A percentile compares a stretch with the other conserved stretches of the same genome.
These are phyloP conservation scores for Ptychobarbus kaznakovi DNA, from an alignment of 2,797 vertebrate genomes.

Conservation along the genomic window DNA sequence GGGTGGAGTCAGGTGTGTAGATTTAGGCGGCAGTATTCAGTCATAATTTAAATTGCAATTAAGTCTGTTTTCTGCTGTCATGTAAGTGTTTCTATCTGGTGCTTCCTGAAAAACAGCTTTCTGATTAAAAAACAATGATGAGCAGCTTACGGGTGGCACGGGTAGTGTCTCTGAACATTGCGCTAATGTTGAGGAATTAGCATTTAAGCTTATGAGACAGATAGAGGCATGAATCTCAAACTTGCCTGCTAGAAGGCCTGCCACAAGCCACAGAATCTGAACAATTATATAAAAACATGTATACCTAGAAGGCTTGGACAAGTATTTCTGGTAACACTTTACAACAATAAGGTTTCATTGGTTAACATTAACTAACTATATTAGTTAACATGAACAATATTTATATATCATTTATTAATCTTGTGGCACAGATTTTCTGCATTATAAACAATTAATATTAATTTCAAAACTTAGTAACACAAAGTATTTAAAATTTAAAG, in stretches of 20 bases:
- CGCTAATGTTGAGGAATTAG: constrained; percentile 1
- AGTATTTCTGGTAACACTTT: neutral
- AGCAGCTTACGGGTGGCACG: constrained; percentile 1
- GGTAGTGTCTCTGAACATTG: neutral
- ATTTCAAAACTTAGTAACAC: neutral
- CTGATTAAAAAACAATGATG: constrained; percentile 33
- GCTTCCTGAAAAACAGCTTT: constrained; percentile 21
- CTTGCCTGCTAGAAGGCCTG: neutral
- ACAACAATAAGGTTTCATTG: neutral
- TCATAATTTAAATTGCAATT: constrained; percentile 16
- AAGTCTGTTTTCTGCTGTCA: constrained; percentile 20
- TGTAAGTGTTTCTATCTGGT: constrained; percentile 9
- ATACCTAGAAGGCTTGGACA: neutral
- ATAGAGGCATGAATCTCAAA: neutral
- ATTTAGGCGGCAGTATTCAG: constrained; percentile 15
- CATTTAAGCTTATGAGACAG: neutral
- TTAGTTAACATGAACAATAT: neutral
- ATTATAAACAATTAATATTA: no score
- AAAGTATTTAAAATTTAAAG: neutral
- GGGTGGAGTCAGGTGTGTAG: constrained; percentile 39
- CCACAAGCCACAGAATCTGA: neutral
- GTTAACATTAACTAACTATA: neutral
- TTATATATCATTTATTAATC: neutral
- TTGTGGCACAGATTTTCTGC: no score
- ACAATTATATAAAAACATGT: neutral